A percentile compares a stretch with the other conserved stretches of the same genome.
Evolutionary conservation across 35 echinoderm and acorn worm species (phyloP).

Genomic region (Heliocidaris tuberculata): DNA sequence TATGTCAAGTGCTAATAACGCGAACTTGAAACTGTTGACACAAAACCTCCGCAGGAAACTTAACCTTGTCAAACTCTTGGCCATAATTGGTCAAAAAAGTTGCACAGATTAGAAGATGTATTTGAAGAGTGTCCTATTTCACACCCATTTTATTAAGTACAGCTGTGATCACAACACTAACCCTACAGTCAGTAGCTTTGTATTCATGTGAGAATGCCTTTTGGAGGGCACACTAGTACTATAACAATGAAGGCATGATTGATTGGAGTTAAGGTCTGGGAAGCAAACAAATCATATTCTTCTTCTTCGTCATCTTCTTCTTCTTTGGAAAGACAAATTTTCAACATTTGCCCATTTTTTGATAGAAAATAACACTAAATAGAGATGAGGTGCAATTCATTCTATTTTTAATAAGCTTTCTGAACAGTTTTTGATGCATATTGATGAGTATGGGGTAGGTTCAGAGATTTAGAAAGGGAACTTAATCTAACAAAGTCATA

Average conservation of each 20-base stretch:
- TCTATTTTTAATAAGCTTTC: no score
- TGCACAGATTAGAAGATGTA: neutral
- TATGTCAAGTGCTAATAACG: neutral
- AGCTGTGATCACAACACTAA: neutral
- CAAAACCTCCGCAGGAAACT: neutral
- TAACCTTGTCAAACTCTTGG: conserved; percentile 10
- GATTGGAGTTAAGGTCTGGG: neutral
- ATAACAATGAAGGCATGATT: neutral
- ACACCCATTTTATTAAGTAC: neutral
- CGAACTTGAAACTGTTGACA: neutral
- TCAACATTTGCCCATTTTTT: neutral
- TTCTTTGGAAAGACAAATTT: neutral
- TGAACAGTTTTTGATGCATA: neutral
- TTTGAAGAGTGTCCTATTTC: neutral
- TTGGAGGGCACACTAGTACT: neutral
- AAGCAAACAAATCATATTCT: neutral
- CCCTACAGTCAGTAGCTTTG: neutral
- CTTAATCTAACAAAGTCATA: no score
- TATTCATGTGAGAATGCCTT: neutral
- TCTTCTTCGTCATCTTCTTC: neutral
- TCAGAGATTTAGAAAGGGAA: neutral
- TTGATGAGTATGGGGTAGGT: neutral
- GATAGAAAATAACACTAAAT: neutral
- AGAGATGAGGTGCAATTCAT: no score
- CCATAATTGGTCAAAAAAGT: neutral